Evolutionary conservation across 2,797 vertebrate genomes (phyloP), one percentile per base, ranked within the genome.

Genomic region (Vireo griseus): DNA sequence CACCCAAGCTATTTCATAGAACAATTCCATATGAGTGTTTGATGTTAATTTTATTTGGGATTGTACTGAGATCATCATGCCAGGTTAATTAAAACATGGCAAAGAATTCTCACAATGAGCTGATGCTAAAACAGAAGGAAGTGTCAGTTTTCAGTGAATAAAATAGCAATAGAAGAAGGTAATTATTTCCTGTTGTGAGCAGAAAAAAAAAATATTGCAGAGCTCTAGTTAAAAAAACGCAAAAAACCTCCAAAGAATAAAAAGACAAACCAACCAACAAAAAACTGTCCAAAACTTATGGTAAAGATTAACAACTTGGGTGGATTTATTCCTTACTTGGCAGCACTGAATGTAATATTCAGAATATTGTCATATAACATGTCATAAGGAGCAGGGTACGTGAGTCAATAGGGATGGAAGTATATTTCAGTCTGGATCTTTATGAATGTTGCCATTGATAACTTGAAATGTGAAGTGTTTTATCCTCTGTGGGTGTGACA

Each of bases 71-170:
- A 94, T 94, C 76, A 81, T 96, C 82, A 76, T 84, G 85, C 89
- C 82, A 92, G 94, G 87, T 95, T 96, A 96, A 96, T 97, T 96
- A 97, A 96, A 94, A 69, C 51, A 86, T 79, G 90, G 86, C 85
- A 95, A 95, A 95, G 67, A 87, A 89, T 71, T 76, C 71, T 95
- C 42, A 90, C 71, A 91, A 94, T 81, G 76, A 91, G 80, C 40
- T 86, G 82, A 84, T 92, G 55, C 40, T 95, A 86, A 95, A 95
- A 91, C 51, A 96, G 91, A 93, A 95, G 82, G 69, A 94, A 90
- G 21, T 84, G 79, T 90, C 85, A 86, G 55, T 76, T 73, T 84
- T 91, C 73, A 75, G 66, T 84, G 47, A 86, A 75, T 76, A 92
- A 96, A 94, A 86, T 47, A 76, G 10, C 44, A 91, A 31, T 62